A percentile compares a stretch with the other conserved stretches of the same genome.
Evolutionary conservation across 2,113 vertebrate species (phyloP).

Genomic region (Silurus asotus): DNA sequence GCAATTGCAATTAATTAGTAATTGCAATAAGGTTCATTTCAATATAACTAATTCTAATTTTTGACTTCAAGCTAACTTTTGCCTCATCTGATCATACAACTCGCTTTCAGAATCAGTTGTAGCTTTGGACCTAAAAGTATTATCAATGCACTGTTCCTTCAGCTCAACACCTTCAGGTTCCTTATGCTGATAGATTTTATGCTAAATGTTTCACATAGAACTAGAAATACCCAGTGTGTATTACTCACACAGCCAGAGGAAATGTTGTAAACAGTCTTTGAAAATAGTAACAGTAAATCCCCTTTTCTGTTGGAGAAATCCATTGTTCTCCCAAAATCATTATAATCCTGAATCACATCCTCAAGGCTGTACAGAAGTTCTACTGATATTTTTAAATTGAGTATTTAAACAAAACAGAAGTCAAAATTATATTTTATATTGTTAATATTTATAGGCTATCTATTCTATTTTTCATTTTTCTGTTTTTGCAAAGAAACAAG

Average conservation of each 20-base stretch:
- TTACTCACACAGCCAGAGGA: not conserved
- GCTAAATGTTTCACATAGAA: not conserved
- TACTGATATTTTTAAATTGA: not conserved
- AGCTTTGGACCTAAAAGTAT: not conserved
- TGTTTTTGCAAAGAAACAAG: constrained; percentile 70
- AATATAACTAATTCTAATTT: not conserved
- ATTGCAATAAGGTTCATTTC: not conserved
- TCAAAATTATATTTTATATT: not conserved
- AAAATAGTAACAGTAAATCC: not conserved
- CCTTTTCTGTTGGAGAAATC: not conserved
- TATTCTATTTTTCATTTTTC: not conserved
- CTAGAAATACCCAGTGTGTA: not conserved
- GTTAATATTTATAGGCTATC: not conserved
- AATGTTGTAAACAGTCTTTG: not conserved
- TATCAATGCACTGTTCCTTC: not conserved
- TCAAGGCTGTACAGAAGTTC: not conserved
- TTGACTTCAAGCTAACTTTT: not conserved
- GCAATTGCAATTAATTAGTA: no score
- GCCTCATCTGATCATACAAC: not conserved
- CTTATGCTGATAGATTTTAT: not conserved
- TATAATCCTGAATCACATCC: not conserved
- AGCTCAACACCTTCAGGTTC: not conserved
- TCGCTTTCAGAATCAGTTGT: not conserved
- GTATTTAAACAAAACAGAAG: not conserved
- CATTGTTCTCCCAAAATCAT: not conserved